phyloP scores from a whole-genome alignment of 2,888 invertebrate species.

The Stenodera caucasica region DNA sequence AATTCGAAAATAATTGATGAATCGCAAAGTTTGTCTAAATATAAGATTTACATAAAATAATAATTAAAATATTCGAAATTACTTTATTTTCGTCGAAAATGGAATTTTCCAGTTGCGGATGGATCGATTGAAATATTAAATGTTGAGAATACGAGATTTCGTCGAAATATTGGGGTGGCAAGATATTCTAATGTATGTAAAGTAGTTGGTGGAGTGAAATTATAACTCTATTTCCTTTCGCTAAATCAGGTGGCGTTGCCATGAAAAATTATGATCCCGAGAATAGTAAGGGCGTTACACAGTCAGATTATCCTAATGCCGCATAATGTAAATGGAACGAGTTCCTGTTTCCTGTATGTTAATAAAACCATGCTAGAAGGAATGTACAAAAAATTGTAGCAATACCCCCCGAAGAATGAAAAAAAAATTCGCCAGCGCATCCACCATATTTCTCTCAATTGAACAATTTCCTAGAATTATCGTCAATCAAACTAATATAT shows the following conservation, averaged over 20 bases:
- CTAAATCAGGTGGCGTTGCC: conserved; percentile 2
- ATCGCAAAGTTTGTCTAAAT: too few species aligned
- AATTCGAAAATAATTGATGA: too few species aligned
- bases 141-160: neutral
- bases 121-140: too few species aligned
- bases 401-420: too few species aligned
- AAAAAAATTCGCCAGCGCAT: too few species aligned
- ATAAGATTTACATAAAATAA: too few species aligned
- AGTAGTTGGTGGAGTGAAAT: conserved; percentile 5
- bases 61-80: too few species aligned
- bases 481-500: too few species aligned
- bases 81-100: too few species aligned
- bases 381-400: neutral
- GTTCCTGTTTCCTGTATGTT: neutral
- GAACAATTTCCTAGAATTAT: too few species aligned
- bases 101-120: too few species aligned
- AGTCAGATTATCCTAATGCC: conserved; percentile 4
- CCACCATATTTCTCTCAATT: too few species aligned
- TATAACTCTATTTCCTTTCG: conserved; percentile 5
- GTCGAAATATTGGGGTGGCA: neutral
- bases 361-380: neutral
- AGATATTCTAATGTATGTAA: conserved; percentile 3
- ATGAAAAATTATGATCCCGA: conserved; percentile 1
- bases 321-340: conserved; percentile 6
- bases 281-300: neutral